A percentile compares a stretch with the other conserved stretches of the same genome.
Conservation (phyloP, 2,113 vertebrate genomes). For the Microtus oregoni region DNA sequence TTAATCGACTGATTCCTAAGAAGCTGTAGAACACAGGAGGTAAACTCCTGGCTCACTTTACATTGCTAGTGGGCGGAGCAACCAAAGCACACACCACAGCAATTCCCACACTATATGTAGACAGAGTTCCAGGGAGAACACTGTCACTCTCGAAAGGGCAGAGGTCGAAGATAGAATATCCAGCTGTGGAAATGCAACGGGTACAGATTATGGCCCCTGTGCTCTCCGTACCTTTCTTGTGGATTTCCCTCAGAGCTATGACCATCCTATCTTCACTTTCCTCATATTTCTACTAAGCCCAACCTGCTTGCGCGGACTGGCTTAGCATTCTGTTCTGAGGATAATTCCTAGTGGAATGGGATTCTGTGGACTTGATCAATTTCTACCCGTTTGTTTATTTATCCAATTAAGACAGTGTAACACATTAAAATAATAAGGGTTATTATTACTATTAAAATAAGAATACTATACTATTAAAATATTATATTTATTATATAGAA, state of each 20-base stretch:
- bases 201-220: rapidly evolving
- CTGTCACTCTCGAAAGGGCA: not conserved
- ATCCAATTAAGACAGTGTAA: not conserved
- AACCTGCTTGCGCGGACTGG: not conserved
- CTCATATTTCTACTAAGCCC: not conserved
- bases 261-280: rapidly evolving
- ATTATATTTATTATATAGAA: not conserved
- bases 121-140: not conserved
- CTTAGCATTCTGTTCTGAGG: not conserved
- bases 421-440: not conserved
- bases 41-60: not conserved
- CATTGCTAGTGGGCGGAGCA: not conserved
- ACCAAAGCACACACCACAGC: not conserved
- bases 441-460: not conserved
- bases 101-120: not conserved
- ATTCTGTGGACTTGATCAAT: not conserved
- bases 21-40: not conserved
- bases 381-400: not conserved
- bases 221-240: no score
- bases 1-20: not conserved
- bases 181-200: not conserved
- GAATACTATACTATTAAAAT: not conserved
- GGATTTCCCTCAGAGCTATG: not conserved
- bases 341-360: not conserved
- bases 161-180: not conserved